Conservation (phyloP, 2,888 invertebrate species). For the Athalia cordata region DNA sequence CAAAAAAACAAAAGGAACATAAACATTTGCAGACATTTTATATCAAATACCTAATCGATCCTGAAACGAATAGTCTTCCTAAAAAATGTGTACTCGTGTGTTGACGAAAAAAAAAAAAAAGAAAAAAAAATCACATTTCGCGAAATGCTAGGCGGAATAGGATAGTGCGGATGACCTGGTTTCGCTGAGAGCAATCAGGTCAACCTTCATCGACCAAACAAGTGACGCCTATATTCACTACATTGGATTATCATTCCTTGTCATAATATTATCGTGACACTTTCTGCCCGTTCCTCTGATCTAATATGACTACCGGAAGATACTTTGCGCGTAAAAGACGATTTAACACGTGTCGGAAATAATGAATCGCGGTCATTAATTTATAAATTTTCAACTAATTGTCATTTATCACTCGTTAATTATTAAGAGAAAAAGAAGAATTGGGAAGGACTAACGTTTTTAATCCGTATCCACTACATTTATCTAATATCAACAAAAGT, state of each 20-base stretch:
- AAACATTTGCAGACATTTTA: too few species aligned
- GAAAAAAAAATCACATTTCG: conserved; percentile 4
- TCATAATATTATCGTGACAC: conserved; percentile 39
- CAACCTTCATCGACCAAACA: conserved; percentile 48
- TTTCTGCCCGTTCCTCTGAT: conserved; percentile 23
- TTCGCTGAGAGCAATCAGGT: conserved; percentile 30
- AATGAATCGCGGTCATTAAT: background rate
- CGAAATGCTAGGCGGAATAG: conserved; percentile 1
- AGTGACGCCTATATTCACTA: conserved; percentile 30
- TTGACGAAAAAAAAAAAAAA: background rate
- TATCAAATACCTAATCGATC: too few species aligned
- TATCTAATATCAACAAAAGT: conserved; percentile 26
- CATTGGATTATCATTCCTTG: conserved; percentile 14
- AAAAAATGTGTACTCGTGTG: too few species aligned
- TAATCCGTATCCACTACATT: background rate
- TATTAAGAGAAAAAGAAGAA: background rate
- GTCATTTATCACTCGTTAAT: background rate
- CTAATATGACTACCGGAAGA: background rate
- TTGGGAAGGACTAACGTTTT: background rate
- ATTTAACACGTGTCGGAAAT: background rate
- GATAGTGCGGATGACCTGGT: conserved; percentile 42
- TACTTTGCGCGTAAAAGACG: background rate
- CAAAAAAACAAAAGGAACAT: too few species aligned
- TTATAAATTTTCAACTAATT: background rate
- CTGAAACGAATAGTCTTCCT: background rate